Evolutionary conservation across 2,797 vertebrate genomes (phyloP).

Genomic region (Acestrorhynchus altus): DNA sequence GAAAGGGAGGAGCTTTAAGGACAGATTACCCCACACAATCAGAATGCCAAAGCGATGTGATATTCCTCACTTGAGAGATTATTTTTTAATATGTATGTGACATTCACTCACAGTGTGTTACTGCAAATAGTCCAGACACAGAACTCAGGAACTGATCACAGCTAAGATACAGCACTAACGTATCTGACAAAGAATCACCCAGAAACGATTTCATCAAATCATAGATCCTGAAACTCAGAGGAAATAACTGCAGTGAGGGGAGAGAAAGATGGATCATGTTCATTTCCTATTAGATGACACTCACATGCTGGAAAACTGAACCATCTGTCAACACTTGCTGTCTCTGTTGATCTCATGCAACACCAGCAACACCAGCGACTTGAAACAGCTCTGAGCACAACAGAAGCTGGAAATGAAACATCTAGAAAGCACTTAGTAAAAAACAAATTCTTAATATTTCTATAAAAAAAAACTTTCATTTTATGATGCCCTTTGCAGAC

Average conservation of each 20-base stretch:
- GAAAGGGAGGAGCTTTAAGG: background rate
- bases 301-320: constrained; percentile 33
- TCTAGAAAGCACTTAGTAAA: background rate
- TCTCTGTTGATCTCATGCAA: constrained; percentile 35
- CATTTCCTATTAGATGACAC: constrained; percentile 34
- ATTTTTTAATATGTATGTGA: constrained; percentile 35
- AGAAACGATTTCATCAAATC: constrained; percentile 26
- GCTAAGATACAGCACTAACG: constrained; percentile 11
- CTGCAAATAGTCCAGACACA: constrained; percentile 8
- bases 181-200: background rate
- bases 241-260: constrained; percentile 22
- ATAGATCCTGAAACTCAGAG: constrained; percentile 10
- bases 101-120: constrained; percentile 20
- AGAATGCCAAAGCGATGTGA: constrained; percentile 22
- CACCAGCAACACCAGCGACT: constrained; percentile 19
- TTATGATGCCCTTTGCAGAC: too few relatives aligned
- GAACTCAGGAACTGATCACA: constrained; percentile 6
- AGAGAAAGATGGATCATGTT: constrained; percentile 46
- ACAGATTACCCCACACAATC: background rate
- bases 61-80: constrained; percentile 28
- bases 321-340: constrained; percentile 44
- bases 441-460: too few relatives aligned
- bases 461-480: too few relatives aligned
- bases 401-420: constrained; percentile 28
- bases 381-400: constrained; percentile 6